Base-by-base conservation (phyloP, 2,888 invertebrate genomes). In the Lycophotia porphyrea region DNA sequence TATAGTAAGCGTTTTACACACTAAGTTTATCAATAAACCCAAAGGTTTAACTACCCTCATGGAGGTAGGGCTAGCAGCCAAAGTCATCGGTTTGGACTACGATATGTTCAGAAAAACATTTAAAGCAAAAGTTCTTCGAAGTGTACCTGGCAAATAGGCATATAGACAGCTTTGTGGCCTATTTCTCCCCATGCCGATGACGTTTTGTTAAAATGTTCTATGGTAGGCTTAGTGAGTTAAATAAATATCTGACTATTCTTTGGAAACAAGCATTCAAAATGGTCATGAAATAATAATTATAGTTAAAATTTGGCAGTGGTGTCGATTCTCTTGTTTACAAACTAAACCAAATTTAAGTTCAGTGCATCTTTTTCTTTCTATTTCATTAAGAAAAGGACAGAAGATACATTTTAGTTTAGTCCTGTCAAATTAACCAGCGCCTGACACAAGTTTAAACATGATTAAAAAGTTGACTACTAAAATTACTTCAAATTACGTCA, bases 1-100 rank as follows among this genome's bases (percentile, higher is more conserved):
- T 74, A 60, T 78, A 52, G 78, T 78, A 74, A 75, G 31, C 66
- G 66, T 75, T 70, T 79, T 75, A 80, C 55, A 63, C 80, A 49
- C 27, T 11, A 80, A 80, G 70, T 80, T 80, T 76, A 67, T 79
- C 61, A 80, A 76, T 80, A 80, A 80, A 80, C 61, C 31, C 31
- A 11, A 18, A 36, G 69, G 67, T 31, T 70, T 80, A 63, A 70
- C 55, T 67, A 42, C 75, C 64, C 61, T 70, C 55, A 71, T 71
- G 15, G 27, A 42, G 13, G 80, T 75, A 80, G 11, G 39, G 70
- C 65, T 15, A 21, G 65, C 69, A 76, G 44, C 18, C 8, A 7
- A 63, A 58, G 7, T 36, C 31, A 44, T n/a, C 9, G n/a, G 0
- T 27, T 5, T n/a, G 9, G 3, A 44, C 13, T n/a, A 34, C n/a